Evolutionary conservation across 2,113 vertebrate genomes (phyloP).

Genomic region (Acanthochromis polyacanthus): DNA sequence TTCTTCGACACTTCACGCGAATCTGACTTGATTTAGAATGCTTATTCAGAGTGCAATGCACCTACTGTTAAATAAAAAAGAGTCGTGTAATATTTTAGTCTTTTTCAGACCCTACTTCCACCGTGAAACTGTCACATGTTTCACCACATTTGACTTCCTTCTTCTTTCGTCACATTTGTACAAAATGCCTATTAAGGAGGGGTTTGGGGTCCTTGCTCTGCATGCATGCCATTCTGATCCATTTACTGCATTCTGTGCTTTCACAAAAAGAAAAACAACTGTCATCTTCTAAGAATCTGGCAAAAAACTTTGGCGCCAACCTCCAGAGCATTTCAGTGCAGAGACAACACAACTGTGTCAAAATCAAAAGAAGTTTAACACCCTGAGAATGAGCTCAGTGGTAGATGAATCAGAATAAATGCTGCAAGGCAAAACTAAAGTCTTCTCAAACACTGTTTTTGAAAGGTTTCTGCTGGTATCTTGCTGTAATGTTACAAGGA

Average conservation of each 20-base stretch:
- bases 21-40: conserved; percentile 4
- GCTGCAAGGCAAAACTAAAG: neutral
- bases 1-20: conserved; percentile 5
- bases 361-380: no score
- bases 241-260: conserved; percentile 39
- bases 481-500: conserved; percentile 3
- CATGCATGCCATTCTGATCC: conserved; percentile 36
- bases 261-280: conserved; percentile 27
- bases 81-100: conserved; percentile 7
- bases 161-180: conserved; percentile 52
- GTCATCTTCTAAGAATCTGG: conserved; percentile 1
- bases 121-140: conserved; percentile 71
- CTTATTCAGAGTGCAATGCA: neutral
- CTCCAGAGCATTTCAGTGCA: neutral
- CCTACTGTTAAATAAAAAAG: conserved; percentile 23
- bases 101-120: conserved; percentile 4
- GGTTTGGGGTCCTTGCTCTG: conserved; percentile 1
- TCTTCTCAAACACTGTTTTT: conserved; percentile 7
- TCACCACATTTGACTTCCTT: conserved; percentile 65
- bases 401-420: neutral
- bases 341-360: no score
- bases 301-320: neutral
- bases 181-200: conserved; percentile 12
- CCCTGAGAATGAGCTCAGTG: no score
- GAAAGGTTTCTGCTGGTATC: neutral